phyloP scores from a whole-genome alignment of 2,888 invertebrate genomes.

The Caenorhabditis sp. region DNA sequence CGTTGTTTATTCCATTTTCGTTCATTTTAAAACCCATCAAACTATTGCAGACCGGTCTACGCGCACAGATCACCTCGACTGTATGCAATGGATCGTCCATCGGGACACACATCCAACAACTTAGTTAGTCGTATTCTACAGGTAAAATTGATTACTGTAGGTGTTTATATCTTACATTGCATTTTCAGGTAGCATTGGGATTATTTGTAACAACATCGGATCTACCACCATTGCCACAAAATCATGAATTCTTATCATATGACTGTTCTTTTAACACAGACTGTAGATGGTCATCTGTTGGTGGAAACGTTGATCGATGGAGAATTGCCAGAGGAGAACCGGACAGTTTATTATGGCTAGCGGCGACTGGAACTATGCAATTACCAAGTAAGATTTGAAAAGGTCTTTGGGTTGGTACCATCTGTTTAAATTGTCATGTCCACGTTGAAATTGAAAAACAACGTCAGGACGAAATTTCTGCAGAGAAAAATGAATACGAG shows the following conservation, averaged over 20 bases:
- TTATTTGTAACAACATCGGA: constrained; percentile 68
- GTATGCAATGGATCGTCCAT: constrained; percentile 15
- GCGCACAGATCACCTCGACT: constrained; percentile 3
- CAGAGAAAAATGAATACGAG: too few relatives aligned
- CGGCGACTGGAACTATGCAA: constrained; percentile 69
- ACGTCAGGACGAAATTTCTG: too few relatives aligned
- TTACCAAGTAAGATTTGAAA: constrained; percentile 48
- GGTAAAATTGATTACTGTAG: not conserved
- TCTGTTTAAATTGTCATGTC: too few relatives aligned
- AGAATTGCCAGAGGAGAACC: constrained; percentile 67
- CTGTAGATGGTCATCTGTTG: constrained; percentile 56
- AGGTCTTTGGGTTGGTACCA: not conserved
- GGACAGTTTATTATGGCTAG: constrained; percentile 67
- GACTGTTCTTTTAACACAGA: constrained; percentile 66
- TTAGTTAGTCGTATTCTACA: constrained; percentile 33
- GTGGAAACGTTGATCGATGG: constrained; percentile 54
- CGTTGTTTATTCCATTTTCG: not conserved
- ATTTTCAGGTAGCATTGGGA: constrained; percentile 62
- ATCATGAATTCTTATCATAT: constrained; percentile 52
- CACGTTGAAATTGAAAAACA: too few relatives aligned
- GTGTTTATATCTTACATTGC: not conserved
- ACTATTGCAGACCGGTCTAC: not conserved
- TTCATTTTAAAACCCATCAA: constrained; percentile 3
- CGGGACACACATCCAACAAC: constrained; percentile 8
- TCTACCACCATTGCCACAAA: constrained; percentile 51